Evolutionary conservation across 2,797 vertebrate species (phyloP), one percentile per base, ranked within the genome.

Genomic region (Alfaro cultratus): DNA sequence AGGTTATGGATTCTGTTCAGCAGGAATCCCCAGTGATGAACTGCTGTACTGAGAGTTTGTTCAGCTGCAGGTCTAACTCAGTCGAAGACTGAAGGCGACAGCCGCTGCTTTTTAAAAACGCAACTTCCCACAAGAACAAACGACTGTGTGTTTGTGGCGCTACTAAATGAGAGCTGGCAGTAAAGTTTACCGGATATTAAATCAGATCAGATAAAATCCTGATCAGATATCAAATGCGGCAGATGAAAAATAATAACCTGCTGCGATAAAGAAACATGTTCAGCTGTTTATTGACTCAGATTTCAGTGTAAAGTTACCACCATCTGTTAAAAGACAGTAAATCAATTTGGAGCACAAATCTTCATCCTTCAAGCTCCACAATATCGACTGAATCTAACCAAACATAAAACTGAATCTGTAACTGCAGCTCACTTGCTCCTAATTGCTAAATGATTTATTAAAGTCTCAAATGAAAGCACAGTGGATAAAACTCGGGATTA

Each of bases 381-480:
- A 15, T 45, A 70, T 70, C 13, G 67, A 70, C 23, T n/a, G 3
- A n/a, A 43, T 70, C 12, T 3, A 43, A 13, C 23, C 11, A 21
- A 70, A 43, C 21, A 26, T 39, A 12, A 43, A 70, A 45, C 67
- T 45, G 41, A 70, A n/a, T 43, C 41, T 45, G 23, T 70, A 70
- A 15, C 10, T 70, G 67, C 36, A 21, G 60, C 67, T 70, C 67
- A n/a, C 67, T 70, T 43, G 5, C 23, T 70, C 67, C 39, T 70
- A 70, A 70, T 36, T 70, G 41, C 41, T 10, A 43, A 45, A 45
- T 70, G 67, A 70, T 70, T 70, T n/a, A 45, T 43, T 43, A 70
- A 70, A n/a, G 67, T 67, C 62, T 64, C 36, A 67, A 23, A 39
- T 21, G 21, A 39, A 67, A 41, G 64, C 21, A 67, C 62, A 21